Conservation (phyloP, 2,797 vertebrate genomes). For the Huso huso region DNA sequence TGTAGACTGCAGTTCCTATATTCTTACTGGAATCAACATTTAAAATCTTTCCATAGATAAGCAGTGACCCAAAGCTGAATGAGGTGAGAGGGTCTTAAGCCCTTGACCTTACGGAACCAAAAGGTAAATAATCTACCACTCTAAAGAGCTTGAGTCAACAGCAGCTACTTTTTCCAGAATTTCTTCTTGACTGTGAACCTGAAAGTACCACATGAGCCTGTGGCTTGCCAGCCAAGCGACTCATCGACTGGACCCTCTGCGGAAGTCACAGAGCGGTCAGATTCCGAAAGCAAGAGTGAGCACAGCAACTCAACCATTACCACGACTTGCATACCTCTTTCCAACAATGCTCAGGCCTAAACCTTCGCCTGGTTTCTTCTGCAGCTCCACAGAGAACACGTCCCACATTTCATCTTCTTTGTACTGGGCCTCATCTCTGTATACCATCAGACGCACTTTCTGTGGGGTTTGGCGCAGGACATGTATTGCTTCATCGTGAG, state of each 20-base stretch:
- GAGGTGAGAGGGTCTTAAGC: not conserved
- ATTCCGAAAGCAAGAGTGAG: slow-evolving; percentile 16
- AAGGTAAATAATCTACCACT: slow-evolving; percentile 8
- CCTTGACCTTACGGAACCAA: not conserved
- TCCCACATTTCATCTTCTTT: slow-evolving; percentile 94
- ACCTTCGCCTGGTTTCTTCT: slow-evolving; percentile 81
- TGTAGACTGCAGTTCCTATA: too few relatives aligned
- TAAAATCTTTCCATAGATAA: too few relatives aligned
- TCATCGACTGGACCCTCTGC: slow-evolving; percentile 4
- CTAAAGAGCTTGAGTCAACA: slow-evolving; percentile 11
- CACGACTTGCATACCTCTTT: slow-evolving; percentile 63
- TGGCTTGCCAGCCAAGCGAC: slow-evolving; percentile 10
- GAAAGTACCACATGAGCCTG: not conserved
- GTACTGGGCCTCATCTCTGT: slow-evolving; percentile 88
- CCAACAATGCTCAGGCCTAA: slow-evolving; percentile 94
- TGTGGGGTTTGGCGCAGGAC: slow-evolving; percentile 91
- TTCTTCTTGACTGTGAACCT: not conserved
- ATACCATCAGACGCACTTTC: slow-evolving; percentile 75
- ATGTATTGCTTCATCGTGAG: slow-evolving; percentile 93
- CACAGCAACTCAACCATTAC: slow-evolving; percentile 15
- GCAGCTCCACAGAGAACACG: slow-evolving; percentile 75
- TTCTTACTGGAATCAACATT: too few relatives aligned
- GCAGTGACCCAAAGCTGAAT: not conserved
- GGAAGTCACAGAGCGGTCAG: slow-evolving; percentile 11
- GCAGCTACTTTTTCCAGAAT: not conserved